Evolutionary conservation across 2,888 invertebrate species (phyloP).

Genomic region (Pheosia tremula): DNA sequence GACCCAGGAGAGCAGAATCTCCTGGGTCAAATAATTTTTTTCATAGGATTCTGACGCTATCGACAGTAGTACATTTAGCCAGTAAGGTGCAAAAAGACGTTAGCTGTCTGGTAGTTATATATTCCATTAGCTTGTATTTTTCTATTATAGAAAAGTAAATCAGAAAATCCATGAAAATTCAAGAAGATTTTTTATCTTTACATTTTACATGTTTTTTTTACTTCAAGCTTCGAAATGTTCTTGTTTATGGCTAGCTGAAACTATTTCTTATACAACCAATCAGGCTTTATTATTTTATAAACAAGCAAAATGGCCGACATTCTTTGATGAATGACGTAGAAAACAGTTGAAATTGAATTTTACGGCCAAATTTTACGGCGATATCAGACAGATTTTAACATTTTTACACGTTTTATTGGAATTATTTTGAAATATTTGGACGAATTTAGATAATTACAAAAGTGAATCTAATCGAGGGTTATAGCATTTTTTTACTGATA

Average conservation of each 20-base stretch:
- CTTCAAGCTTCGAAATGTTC: too few relatives aligned
- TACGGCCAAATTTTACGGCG: conserved; percentile 48
- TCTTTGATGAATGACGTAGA: conserved; percentile 31
- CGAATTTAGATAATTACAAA: conserved; percentile 7
- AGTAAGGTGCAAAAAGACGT: too few relatives aligned
- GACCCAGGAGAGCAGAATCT: too few relatives aligned
- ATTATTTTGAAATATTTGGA: conserved; percentile 14
- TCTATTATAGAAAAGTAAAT: too few relatives aligned
- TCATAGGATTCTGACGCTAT: too few relatives aligned
- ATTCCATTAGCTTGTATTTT: too few relatives aligned
- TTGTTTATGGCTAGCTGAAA: neutral
- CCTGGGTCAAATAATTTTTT: too few relatives aligned
- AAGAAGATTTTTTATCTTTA: too few relatives aligned
- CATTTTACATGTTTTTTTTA: too few relatives aligned
- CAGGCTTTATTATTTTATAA: conserved; percentile 45
- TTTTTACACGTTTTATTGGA: conserved; percentile 27
- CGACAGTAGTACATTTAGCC: too few relatives aligned
- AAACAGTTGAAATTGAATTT: conserved; percentile 79
- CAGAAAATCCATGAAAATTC: too few relatives aligned
- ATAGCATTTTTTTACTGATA: conserved; percentile 7
- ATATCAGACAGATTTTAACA: conserved; percentile 26
- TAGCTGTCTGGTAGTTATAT: too few relatives aligned
- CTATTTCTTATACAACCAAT: conserved; percentile 42
- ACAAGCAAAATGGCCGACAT: conserved; percentile 49
- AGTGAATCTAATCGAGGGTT: neutral